Evolutionary conservation across 2,888 invertebrate species (phyloP).

Genomic region (Scaptomyza parva): DNA sequence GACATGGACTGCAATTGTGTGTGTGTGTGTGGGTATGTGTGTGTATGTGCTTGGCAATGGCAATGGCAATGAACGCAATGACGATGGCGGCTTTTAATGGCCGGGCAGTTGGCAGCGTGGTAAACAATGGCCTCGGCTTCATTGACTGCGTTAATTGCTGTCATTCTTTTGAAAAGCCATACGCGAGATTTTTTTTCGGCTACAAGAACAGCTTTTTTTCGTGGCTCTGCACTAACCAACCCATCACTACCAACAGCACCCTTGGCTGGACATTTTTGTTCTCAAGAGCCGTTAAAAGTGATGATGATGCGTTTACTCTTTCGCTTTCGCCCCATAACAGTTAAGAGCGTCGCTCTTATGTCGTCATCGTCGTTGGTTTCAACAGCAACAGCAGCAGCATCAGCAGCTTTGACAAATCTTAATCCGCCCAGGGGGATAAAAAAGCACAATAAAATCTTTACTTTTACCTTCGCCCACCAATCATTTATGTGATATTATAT

Average conservation of each 20-base stretch:
- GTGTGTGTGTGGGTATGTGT: no score
- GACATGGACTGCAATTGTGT: constrained; percentile 48
- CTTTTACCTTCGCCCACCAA: constrained; percentile 51
- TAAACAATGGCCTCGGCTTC: constrained; percentile 70
- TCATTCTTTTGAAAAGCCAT: constrained; percentile 80
- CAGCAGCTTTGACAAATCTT: constrained; percentile 44
- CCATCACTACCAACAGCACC: background rate
- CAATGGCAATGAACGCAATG: constrained; percentile 16
- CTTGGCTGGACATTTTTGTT: constrained; percentile 10
- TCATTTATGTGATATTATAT: constrained; percentile 65
- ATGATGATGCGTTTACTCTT: constrained; percentile 74
- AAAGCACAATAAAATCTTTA: constrained; percentile 47
- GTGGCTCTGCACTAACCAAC: background rate
- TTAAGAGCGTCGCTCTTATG: constrained; percentile 53
- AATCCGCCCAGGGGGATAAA: constrained; percentile 40
- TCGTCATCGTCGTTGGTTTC: constrained; percentile 41
- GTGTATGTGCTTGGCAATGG: constrained; percentile 35
- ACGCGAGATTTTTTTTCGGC: constrained; percentile 61
- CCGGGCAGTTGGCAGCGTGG: constrained; percentile 20
- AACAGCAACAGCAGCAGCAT: constrained; percentile 30
- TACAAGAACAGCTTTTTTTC: constrained; percentile 13
- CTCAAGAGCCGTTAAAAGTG: constrained; percentile 68
- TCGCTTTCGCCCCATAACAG: constrained; percentile 62
- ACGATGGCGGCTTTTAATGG: constrained; percentile 60
- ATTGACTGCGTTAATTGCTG: constrained; percentile 80